Conservation (phyloP, 2,113 vertebrate genomes). For the Cyanoliseus patagonus region DNA sequence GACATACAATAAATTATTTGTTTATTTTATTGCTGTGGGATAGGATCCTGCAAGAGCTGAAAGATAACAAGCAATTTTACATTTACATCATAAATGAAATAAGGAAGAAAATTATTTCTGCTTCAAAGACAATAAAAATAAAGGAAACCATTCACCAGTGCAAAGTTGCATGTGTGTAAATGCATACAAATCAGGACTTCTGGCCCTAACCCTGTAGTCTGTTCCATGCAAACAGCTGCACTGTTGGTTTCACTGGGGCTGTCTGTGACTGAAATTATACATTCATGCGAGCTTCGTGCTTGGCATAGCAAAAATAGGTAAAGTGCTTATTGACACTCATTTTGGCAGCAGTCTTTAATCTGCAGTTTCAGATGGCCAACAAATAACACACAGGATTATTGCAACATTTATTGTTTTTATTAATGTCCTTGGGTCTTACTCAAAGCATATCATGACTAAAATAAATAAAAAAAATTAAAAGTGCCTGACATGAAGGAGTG, state of each 20-base stretch:
- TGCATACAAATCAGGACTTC: neutral
- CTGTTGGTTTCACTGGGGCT: neutral
- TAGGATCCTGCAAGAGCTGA: neutral
- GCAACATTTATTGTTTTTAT: neutral
- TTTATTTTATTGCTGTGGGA: neutral
- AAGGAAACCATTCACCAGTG: neutral
- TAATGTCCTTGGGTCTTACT: neutral
- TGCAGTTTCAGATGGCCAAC: neutral
- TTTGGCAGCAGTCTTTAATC: neutral
- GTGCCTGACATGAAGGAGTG: neutral
- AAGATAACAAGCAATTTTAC: neutral
- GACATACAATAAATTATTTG: neutral
- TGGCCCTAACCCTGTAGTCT: neutral
- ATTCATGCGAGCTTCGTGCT: neutral
- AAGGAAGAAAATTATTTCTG: neutral
- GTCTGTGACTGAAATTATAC: neutral
- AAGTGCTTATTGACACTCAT: neutral
- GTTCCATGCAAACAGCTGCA: neutral
- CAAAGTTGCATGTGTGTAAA: neutral
- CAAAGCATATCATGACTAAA: neutral
- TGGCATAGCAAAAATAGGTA: neutral
- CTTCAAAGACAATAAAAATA: conserved; percentile 9
- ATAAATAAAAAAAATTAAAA: neutral
- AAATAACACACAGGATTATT: neutral
- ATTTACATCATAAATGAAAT: neutral